Evolutionary conservation across 2,888 invertebrate species (phyloP).

Genomic region (Trilocha varians): DNA sequence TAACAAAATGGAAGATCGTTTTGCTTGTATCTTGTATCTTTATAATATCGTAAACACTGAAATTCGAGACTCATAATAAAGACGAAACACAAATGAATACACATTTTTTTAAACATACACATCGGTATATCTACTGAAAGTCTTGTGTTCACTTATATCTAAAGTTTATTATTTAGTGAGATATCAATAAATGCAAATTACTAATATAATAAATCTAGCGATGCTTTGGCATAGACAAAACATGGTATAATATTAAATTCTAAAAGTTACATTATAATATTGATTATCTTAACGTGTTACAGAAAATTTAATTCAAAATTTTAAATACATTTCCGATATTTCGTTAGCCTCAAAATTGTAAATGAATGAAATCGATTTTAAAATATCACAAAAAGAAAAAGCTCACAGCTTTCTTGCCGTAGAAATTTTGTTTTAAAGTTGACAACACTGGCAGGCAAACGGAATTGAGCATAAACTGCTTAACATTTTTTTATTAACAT

Average conservation of each 20-base stretch:
- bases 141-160: constrained; percentile 64
- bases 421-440: constrained; percentile 6
- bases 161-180: constrained; percentile 63
- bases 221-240: constrained; percentile 75
- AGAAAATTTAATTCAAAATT: neutral
- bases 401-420: constrained; percentile 4
- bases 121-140: constrained; percentile 60
- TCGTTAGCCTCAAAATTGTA: constrained; percentile 2
- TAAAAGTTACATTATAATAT: constrained; percentile 13
- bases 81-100: constrained; percentile 43
- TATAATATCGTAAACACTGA: constrained; percentile 21
- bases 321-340: constrained; percentile 2
- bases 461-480: constrained; percentile 33
- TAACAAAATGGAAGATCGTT: constrained; percentile 23
- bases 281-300: neutral
- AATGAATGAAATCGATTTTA: neutral
- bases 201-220: constrained; percentile 61
- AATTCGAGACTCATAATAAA: constrained; percentile 61
- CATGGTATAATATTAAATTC: constrained; percentile 45
- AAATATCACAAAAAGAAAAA: constrained; percentile 1
- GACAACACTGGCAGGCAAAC: constrained; percentile 23
- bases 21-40: constrained; percentile 17
- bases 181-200: constrained; percentile 73
- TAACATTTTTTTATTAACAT: constrained; percentile 39
- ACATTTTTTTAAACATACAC: constrained; percentile 26